Conservation (phyloP, 2,888 invertebrate genomes). For the Phaonia tiefii region DNA sequence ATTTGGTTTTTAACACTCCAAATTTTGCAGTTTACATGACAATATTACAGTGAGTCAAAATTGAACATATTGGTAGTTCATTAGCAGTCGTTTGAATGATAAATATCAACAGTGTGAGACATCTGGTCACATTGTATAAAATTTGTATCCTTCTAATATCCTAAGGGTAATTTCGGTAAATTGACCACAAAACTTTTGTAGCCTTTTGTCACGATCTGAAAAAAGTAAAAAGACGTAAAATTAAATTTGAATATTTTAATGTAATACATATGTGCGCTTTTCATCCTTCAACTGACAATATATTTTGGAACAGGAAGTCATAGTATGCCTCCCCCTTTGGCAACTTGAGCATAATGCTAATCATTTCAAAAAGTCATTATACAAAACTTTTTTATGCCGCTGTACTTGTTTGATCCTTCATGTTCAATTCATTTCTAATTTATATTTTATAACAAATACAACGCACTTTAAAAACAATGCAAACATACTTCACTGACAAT, state of each 20-base stretch:
- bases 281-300: too few species aligned
- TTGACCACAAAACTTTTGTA: conserved; percentile 15
- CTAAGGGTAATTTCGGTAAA: background rate
- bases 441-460: conserved; percentile 48
- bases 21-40: too few species aligned
- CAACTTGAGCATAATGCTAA: conserved; percentile 34
- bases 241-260: too few species aligned
- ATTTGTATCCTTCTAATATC: too few species aligned
- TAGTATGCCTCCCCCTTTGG: conserved; percentile 2
- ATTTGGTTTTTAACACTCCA: too few species aligned
- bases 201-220: too few species aligned
- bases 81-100: conserved; percentile 12
- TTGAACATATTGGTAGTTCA: conserved; percentile 18
- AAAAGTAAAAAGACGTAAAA: too few species aligned
- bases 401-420: background rate
- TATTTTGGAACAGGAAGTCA: too few species aligned
- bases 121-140: conserved; percentile 9
- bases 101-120: background rate
- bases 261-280: too few species aligned
- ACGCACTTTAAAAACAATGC: conserved; percentile 48
- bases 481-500: conserved; percentile 62
- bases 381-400: too few species aligned
- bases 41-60: too few species aligned
- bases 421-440: conserved; percentile 14
- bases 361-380: conserved; percentile 47